These are phyloP conservation scores for Urosaurus nigricauda DNA, from an alignment of 2,797 vertebrate species.

Conservation along the genomic window DNA sequence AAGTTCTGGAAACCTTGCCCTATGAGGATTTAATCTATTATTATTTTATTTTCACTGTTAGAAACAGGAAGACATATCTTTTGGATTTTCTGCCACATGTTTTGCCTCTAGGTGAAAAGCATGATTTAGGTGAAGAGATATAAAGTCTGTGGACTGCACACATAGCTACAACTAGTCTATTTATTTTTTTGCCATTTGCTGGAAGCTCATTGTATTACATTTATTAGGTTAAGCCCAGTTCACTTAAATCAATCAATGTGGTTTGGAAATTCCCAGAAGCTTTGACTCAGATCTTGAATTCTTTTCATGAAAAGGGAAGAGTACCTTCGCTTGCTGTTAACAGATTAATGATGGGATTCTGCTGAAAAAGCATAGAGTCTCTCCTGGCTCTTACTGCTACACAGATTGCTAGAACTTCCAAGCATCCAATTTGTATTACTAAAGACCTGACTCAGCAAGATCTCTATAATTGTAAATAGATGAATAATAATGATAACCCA, in stretches of 20 bases:
- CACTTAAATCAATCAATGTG: not conserved
- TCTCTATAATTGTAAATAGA: not conserved
- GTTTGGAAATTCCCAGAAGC: not conserved
- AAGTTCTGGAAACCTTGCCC: too few relatives aligned
- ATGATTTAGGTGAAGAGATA: not conserved
- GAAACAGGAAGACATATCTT: not conserved
- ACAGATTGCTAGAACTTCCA: not conserved
- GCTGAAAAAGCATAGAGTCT: conserved; percentile 26
- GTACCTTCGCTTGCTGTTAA: not conserved
- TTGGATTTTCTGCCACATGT: not conserved
- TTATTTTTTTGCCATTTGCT: not conserved
- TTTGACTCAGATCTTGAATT: not conserved
- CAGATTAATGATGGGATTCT: not conserved
- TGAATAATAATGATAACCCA: not conserved
- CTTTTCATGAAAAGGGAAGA: not conserved
- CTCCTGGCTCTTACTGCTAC: rapidly evolving
- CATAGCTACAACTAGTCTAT: not conserved
- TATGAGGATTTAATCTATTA: not conserved
- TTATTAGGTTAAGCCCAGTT: not conserved
- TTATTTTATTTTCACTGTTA: not conserved
- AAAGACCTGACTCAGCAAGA: conserved; percentile 10
- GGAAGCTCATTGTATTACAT: not conserved
- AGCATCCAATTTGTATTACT: not conserved
- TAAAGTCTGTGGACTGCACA: not conserved
- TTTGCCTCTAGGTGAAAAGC: not conserved